These are phyloP conservation scores for Anthoscopus minutus DNA, from an alignment of 2,113 vertebrate genomes.

Conservation along the genomic window DNA sequence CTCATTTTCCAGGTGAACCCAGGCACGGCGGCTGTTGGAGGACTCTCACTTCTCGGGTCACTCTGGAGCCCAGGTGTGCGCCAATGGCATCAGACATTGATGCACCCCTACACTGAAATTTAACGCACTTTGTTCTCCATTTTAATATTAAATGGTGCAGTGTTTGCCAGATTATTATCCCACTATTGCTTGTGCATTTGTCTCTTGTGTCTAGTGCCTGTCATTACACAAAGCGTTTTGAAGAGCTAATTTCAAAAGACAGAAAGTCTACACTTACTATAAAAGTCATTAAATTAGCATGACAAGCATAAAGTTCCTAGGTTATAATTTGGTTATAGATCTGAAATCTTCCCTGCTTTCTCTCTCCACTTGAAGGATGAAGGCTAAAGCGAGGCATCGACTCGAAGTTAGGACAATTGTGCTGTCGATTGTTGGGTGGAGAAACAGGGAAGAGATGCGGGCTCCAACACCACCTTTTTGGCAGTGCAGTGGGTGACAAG, in stretches of 20 bases:
- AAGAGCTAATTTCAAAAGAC: conserved; percentile 70
- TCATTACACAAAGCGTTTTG: conserved; percentile 68
- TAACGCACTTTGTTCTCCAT: conserved; percentile 30
- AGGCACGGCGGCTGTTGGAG: neutral
- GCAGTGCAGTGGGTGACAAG: neutral
- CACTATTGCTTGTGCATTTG: conserved; percentile 50
- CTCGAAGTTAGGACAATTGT: neutral
- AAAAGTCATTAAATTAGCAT: conserved; percentile 70
- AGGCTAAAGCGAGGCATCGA: neutral
- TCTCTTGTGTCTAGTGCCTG: conserved; percentile 66
- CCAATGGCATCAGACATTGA: neutral
- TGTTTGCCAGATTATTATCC: conserved; percentile 64
- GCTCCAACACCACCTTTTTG: neutral
- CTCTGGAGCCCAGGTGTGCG: neutral
- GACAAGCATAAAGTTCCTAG: conserved; percentile 65
- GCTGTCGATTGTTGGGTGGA: neutral
- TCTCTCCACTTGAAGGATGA: conserved; percentile 18
- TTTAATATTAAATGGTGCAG: conserved; percentile 30
- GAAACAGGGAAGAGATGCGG: neutral
- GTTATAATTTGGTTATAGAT: conserved; percentile 64
- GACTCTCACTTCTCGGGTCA: neutral
- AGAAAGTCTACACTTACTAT: conserved; percentile 65
- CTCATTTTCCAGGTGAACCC: neutral
- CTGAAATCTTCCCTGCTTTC: conserved; percentile 53
- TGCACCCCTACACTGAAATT: neutral